These are phyloP conservation scores for Bombus waltoni DNA, from an alignment of 1,140 invertebrate species.

Conservation along the genomic window DNA sequence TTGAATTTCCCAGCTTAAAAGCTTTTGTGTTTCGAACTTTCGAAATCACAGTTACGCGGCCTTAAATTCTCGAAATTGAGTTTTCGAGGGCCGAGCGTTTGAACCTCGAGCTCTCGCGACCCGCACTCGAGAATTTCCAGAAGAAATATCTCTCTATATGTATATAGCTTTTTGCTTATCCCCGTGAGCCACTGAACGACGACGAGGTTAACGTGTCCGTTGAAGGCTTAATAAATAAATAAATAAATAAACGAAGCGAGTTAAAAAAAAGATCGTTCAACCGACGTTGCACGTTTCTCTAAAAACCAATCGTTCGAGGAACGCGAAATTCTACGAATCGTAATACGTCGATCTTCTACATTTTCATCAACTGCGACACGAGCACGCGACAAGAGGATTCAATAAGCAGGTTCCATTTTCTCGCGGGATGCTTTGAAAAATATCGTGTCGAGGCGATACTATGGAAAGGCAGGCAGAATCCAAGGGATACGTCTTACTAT, in stretches of 20 bases:
- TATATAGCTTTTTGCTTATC: too few relatives aligned
- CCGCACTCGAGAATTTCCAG: background rate
- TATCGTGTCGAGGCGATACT: background rate
- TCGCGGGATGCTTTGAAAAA: slow-evolving; percentile 37
- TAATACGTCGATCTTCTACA: background rate
- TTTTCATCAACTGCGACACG: background rate
- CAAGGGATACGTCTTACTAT: slow-evolving; percentile 38
- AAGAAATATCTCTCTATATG: background rate
- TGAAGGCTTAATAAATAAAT: background rate
- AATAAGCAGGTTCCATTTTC: slow-evolving; percentile 42
- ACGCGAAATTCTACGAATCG: background rate
- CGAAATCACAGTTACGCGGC: background rate
- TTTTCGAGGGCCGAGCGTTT: background rate
- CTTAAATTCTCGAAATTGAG: background rate
- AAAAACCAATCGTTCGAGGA: background rate
- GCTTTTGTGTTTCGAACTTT: background rate
- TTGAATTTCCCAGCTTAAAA: background rate
- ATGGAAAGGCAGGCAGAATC: background rate
- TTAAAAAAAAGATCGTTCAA: background rate
- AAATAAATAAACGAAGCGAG: background rate
- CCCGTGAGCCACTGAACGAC: too few relatives aligned
- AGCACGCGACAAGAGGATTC: background rate
- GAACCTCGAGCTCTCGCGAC: background rate
- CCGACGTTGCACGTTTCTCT: background rate
- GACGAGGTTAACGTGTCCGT: background rate